phyloP scores from a whole-genome alignment of 2,888 invertebrate genomes.

The Drosophila tanythrix region DNA sequence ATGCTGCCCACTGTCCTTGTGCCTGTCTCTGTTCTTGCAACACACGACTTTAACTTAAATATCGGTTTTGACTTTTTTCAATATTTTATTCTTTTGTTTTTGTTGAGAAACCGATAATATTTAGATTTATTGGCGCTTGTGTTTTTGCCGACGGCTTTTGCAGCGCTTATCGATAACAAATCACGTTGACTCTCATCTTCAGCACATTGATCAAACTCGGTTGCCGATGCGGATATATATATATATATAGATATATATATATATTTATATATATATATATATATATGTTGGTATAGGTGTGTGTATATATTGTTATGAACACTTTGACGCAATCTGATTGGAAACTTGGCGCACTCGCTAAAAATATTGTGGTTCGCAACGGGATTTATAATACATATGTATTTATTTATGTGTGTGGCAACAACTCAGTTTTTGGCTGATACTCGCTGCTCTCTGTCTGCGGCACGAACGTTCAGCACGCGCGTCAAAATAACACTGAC shows the following conservation, averaged over 20 bases:
- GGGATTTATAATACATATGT: constrained; percentile 23
- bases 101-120: neutral
- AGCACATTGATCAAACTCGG: constrained; percentile 18
- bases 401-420: constrained; percentile 9
- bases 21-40: neutral
- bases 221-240: neutral
- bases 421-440: constrained; percentile 37
- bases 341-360: constrained; percentile 47
- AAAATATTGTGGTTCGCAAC: constrained; percentile 27
- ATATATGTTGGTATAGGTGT: neutral
- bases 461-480: constrained; percentile 84
- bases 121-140: constrained; percentile 10
- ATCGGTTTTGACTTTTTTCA: neutral
- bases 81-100: neutral
- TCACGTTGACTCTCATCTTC: constrained; percentile 39
- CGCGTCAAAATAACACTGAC: constrained; percentile 85
- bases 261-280: neutral
- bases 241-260: neutral
- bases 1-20: constrained; percentile 33
- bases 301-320: constrained; percentile 35
- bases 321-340: constrained; percentile 50
- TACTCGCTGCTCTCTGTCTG: constrained; percentile 49
- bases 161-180: constrained; percentile 29
- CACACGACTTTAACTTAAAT: neutral
- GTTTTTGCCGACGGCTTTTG: constrained; percentile 71